phyloP scores from a whole-genome alignment of 2,888 invertebrate genomes.

The Dastarcus helophoroides region DNA sequence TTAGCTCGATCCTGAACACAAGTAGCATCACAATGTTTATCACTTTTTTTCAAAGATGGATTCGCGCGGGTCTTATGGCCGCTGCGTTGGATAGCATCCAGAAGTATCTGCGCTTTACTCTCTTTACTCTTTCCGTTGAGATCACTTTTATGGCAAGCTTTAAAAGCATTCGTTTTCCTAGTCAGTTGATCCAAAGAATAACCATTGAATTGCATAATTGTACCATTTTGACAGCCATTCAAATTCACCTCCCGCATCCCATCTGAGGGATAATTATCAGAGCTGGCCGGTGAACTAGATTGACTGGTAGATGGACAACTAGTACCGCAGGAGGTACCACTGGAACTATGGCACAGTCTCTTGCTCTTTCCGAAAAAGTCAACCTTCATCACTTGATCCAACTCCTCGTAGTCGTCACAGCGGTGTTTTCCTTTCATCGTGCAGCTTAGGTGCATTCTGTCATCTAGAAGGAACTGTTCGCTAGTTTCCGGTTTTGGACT shows the following conservation, averaged over 20 bases:
- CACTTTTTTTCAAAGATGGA: slow-evolving; percentile 9
- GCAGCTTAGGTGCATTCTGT: slow-evolving; percentile 59
- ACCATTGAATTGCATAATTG: too few species aligned
- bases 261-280: slow-evolving; percentile 3
- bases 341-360: too few species aligned
- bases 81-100: slow-evolving; percentile 35
- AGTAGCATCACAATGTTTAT: slow-evolving; percentile 11
- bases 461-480: slow-evolving; percentile 44
- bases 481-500: background rate
- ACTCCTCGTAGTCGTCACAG: slow-evolving; percentile 64
- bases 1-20: slow-evolving; percentile 8
- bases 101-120: slow-evolving; percentile 30
- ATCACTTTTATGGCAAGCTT: slow-evolving; percentile 25
- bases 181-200: too few species aligned
- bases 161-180: too few species aligned
- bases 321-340: too few species aligned
- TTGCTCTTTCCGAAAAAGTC: too few species aligned
- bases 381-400: too few species aligned
- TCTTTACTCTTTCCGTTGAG: slow-evolving; percentile 24
- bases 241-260: slow-evolving; percentile 13
- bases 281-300: background rate
- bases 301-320: too few species aligned
- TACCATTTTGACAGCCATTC: too few species aligned
- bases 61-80: too few species aligned
- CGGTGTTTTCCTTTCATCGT: slow-evolving; percentile 66